Evolutionary conservation across 1,140 invertebrate species (phyloP).

Genomic region (Caenorhabditis inopinata): DNA sequence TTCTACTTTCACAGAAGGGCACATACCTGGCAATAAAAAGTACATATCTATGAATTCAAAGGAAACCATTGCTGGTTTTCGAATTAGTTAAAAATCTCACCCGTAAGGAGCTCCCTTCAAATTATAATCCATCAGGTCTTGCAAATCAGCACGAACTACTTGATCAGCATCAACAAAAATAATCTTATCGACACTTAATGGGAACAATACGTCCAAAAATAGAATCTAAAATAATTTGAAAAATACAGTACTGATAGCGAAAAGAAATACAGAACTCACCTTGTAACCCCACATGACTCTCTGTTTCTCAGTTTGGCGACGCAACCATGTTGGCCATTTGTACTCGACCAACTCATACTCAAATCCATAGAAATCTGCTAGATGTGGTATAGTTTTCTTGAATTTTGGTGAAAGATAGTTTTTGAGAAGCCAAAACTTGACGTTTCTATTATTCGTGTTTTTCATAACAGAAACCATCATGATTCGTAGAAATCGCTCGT

Average conservation of each 20-base stretch:
- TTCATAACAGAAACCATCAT: slow-evolving; percentile 65
- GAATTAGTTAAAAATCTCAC: neutral
- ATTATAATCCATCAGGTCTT: slow-evolving; percentile 92
- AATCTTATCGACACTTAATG: slow-evolving; percentile 94
- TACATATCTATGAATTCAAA: too few species aligned
- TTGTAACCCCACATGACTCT: slow-evolving; percentile 99
- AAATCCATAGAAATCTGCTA: slow-evolving; percentile 93
- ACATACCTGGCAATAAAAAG: slow-evolving; percentile 76
- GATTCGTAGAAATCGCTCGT: slow-evolving; percentile 83
- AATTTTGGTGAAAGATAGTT: slow-evolving; percentile 86
- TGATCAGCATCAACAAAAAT: slow-evolving; percentile 99
- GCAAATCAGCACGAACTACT: slow-evolving; percentile 92
- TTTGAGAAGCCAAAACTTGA: slow-evolving; percentile 99
- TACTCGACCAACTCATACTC: slow-evolving; percentile 97
- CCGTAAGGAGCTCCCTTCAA: slow-evolving; percentile 94
- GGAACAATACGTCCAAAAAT: slow-evolving; percentile 96
- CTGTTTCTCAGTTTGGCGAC: slow-evolving; percentile 98
- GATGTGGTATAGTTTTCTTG: slow-evolving; percentile 84
- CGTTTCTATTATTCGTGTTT: slow-evolving; percentile 84
- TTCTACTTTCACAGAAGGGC: slow-evolving; percentile 95
- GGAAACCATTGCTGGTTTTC: too few species aligned
- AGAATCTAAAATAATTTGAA: slow-evolving; percentile 76
- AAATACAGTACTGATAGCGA: neutral
- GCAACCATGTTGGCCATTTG: slow-evolving; percentile 94
- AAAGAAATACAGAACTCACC: neutral